Base-by-base conservation (phyloP, 2,888 invertebrate species). In the Hypercompe scribonia region DNA sequence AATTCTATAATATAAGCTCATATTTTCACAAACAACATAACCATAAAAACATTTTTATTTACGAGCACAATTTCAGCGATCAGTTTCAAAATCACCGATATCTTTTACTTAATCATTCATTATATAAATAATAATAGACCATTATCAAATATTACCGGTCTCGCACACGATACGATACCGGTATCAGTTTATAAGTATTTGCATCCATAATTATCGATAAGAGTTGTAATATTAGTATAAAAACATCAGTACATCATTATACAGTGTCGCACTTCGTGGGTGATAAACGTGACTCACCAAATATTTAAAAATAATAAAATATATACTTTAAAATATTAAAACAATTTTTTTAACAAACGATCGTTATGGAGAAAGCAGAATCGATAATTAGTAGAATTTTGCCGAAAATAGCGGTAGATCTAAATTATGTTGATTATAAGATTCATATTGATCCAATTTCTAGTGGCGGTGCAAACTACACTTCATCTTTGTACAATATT, bases 401-500 rank as follows among this genome's bases (percentile, higher is more conserved):
- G 31, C 28, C 39, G 13, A 24, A 75, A 68, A 75, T 81, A 33
- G 83, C 81, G 24, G 8, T 36, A n/a, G 71, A 80, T 46, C 74
- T 73, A 13, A 34, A 73, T 4, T 82, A 71, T 70, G 8, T 46
- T 7, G 58, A 78, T 21, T 74, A 39, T 1, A 76, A 78, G 42
- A 65, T 78, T 24, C 61, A 58, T 15, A 46, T 81, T 50, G 64
- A 78, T 28, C 76, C 76, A 67, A 46, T 67, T 36, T 75, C 65
- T 0, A 82, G 71, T 8, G 81, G 75, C 8, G 81, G 81, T 15
- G 83, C 81, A 0, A 82, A 83, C 70, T 82, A 83, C 34, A 74
- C 81, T 10, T 83, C 81, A 3, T 73, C 54, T 64, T 61, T 82
- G 5, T 82, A 65, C 11, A 75, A 70, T 1, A 70, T 61, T 1